Evolutionary conservation across 2,888 invertebrate species (phyloP), one percentile per base, ranked within the genome.

Genomic region (Unio pictorum): DNA sequence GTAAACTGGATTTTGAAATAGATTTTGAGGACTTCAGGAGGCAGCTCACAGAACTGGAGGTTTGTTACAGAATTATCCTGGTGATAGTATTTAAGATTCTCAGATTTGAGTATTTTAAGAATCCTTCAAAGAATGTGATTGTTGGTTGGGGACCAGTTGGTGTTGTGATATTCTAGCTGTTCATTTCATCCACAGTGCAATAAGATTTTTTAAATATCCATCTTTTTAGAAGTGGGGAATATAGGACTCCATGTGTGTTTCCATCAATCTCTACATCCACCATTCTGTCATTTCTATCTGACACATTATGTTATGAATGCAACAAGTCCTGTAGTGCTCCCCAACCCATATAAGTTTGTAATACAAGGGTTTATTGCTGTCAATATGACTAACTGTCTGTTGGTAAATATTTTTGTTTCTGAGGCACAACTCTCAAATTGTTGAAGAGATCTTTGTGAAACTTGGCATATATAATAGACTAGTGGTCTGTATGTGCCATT

Each of bases 11-110:
- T 83, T 96, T 96, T 86, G 94, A 96, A 82, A 91, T 91, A 63
- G 96, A 96, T 87, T 96, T 93, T 87, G 93, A 93, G 69, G 92
- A 92, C 17, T 96, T 95, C 84, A 93, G 93, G 79, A 93, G 93
- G 74, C 92, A 91, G 66, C 92, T 95, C 0, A 92, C 92, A 4
- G 93, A 93, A 71, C 93, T 94, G 26, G 95, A 96, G 90, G 91
- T 93, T 75, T 62, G 64, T 61, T 30, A 60, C 15, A n/a, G 26
- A 23, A 17, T 61, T 60, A 7, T 45, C 15, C 2, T 45, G 15
- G 45, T 45, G 11, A 26, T 26, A 20, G 7, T 17, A 63, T 34
- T 63, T 26, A 45, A 7, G 45, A 45, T 15, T 11, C 11, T 28
- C 26, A n/a, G 3, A 23, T 30, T 34, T 34, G 55, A 23, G 57